phyloP scores from a whole-genome alignment of 2,888 invertebrate species.

The Callinectes sapidus region DNA sequence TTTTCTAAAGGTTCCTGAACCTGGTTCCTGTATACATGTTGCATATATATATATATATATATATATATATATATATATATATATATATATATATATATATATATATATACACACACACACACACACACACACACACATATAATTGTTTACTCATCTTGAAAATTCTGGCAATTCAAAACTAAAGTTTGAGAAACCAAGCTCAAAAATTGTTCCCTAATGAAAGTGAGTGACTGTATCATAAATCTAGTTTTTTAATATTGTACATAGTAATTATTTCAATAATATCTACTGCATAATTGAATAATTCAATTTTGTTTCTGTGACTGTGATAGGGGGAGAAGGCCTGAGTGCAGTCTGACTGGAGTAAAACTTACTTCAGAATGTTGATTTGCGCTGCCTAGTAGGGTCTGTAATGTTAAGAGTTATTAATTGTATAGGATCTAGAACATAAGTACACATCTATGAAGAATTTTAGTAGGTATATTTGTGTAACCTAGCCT shows the following conservation, averaged over 20 bases:
- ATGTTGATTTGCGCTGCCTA: conserved; percentile 29
- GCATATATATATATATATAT: conserved; percentile 38
- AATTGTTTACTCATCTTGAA: not conserved
- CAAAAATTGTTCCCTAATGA: not conserved
- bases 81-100: conserved; percentile 44
- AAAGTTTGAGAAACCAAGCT: conserved; percentile 33
- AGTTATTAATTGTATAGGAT: conserved; percentile 29
- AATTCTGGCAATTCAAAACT: not conserved
- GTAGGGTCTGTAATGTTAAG: conserved; percentile 28
- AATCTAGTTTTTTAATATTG: conserved; percentile 30
- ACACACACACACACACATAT: conserved; percentile 21
- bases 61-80: conserved; percentile 47
- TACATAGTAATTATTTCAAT: conserved; percentile 11
- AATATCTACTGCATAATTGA: conserved; percentile 32
- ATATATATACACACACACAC: conserved; percentile 19
- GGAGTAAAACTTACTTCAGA: not conserved
- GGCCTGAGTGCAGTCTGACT: conserved; percentile 26
- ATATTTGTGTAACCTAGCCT: conserved; percentile 37
- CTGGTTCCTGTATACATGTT: no score
- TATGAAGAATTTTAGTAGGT: conserved; percentile 29
- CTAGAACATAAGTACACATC: conserved; percentile 10
- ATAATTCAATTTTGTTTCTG: conserved; percentile 25
- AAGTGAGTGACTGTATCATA: conserved; percentile 2
- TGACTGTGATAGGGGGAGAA: conserved; percentile 33
- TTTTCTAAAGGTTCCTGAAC: no score